Evolutionary conservation across 2,113 vertebrate species (phyloP), one percentile per base, ranked within the genome.

Genomic region (Planiliza haematocheilus): DNA sequence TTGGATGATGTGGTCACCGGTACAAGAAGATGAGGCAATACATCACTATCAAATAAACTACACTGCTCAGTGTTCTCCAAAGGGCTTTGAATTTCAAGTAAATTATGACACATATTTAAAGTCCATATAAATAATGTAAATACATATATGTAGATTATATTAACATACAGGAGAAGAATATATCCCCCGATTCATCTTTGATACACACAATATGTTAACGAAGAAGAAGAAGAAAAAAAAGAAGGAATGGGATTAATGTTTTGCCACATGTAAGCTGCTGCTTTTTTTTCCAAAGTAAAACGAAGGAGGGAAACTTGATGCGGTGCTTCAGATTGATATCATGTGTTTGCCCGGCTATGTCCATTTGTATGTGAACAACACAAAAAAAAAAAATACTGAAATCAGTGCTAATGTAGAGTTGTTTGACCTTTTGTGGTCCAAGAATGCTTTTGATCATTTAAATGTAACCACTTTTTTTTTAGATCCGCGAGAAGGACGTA

Each of bases 31-130:
- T 4, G 21, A 79, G 85, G 76, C 77, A 79, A 79, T 74, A 82
- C 63, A 52, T 84, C 72, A 62, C 71, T 67, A 82, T 86, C 77
- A 73, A 81, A 82, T 57, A 62, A 78, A 81, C 74, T 74, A 85
- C 88, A 87, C 88, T 87, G 87, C 82, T 90, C 78, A 73, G 82
- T 51, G 78, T 80, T 88, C 83, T 86, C 68, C 72, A 89, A 94
- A 94, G 92, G 93, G 92, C 91, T 93, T 91, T 80, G 84, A 78
- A 86, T 90, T 30, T 63, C 78, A 88, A 90, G 74, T 84, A 68
- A 88, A 85, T 85, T 85, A 57, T 59, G 20, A 76, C 84, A 80
- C 74, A 60, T 61, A 82, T 76, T 86, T 86, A 61, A 89, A 90
- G 74, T 89, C 87, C 72, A 68, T 91, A 90, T 82, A 88, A 86